Evolutionary conservation across 2,888 invertebrate genomes (phyloP).

Genomic region (Pemphredon lugubris): DNA sequence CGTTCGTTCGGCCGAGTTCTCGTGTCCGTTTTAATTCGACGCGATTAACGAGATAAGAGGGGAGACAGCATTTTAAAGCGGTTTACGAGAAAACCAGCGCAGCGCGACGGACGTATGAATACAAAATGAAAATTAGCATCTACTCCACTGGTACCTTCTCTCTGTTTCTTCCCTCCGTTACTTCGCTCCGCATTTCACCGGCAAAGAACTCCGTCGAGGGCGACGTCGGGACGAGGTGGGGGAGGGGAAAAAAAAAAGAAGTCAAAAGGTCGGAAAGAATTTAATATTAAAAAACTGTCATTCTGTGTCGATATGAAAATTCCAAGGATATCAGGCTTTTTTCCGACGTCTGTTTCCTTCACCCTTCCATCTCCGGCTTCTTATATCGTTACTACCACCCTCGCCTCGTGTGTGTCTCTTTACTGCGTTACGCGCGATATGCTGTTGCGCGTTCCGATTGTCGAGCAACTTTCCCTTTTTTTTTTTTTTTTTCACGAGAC

Average conservation of each 20-base stretch:
- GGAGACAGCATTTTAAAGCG: conserved; percentile 25
- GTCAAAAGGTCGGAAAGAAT: conserved; percentile 74
- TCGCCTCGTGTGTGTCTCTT: conserved; percentile 29
- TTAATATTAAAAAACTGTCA: conserved; percentile 81
- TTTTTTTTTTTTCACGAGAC: too few relatives aligned
- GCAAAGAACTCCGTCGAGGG: conserved; percentile 44
- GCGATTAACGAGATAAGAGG: neutral
- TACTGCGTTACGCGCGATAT: conserved; percentile 14
- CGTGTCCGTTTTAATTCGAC: neutral
- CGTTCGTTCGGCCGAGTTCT: conserved; percentile 2
- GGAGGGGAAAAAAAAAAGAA: conserved; percentile 50
- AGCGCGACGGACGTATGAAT: conserved; percentile 34
- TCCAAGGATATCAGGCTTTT: conserved; percentile 77
- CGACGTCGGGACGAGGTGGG: conserved; percentile 17
- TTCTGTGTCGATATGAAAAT: conserved; percentile 81
- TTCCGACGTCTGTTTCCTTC: conserved; percentile 61
- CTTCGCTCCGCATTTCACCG: conserved; percentile 9
- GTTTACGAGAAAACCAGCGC: conserved; percentile 1
- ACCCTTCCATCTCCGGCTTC: conserved; percentile 37
- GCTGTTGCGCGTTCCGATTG: conserved; percentile 56
- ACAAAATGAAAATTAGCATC: conserved; percentile 59
- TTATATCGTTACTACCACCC: conserved; percentile 45
- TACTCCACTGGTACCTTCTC: conserved; percentile 13
- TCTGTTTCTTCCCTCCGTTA: conserved; percentile 12
- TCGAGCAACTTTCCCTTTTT: conserved; percentile 30